Percentiles rank a stretch among this genome's conserved stretches.
These are phyloP conservation scores for Morphnarchus princeps DNA, from an alignment of 2,113 vertebrate species.

Conservation along the genomic window DNA sequence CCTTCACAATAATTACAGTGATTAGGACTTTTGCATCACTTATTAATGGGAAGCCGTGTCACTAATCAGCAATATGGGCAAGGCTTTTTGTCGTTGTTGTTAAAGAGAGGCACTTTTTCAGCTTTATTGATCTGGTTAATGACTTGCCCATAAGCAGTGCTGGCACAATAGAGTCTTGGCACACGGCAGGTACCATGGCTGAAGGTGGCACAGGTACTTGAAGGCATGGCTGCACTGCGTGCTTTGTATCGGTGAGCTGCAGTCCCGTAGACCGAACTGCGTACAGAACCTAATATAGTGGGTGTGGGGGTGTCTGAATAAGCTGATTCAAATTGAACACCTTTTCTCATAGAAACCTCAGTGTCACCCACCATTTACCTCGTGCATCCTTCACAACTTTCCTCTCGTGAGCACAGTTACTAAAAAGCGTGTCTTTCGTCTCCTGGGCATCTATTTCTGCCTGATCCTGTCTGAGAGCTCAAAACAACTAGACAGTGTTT, in stretches of 20 bases:
- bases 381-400: neutral
- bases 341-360: neutral
- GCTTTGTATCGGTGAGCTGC: neutral
- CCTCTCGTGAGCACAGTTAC: neutral
- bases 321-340: neutral
- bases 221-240: fast-evolving
- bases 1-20: neutral
- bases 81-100: neutral
- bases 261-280: too few species aligned
- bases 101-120: neutral
- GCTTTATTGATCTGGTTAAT: neutral
- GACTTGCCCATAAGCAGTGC: neutral
- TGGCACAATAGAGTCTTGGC: neutral
- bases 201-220: neutral
- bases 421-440: fast-evolving
- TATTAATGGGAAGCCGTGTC: neutral
- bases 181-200: neutral
- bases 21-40: neutral
- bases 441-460: neutral
- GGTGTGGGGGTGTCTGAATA: neutral
- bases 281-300: fast-evolving
- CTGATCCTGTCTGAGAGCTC: neutral
- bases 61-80: neutral
- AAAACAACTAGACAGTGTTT: neutral
- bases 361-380: neutral